These are phyloP conservation scores for Semotilus atromaculatus DNA, from an alignment of 2,797 vertebrate species.

Conservation along the genomic window DNA sequence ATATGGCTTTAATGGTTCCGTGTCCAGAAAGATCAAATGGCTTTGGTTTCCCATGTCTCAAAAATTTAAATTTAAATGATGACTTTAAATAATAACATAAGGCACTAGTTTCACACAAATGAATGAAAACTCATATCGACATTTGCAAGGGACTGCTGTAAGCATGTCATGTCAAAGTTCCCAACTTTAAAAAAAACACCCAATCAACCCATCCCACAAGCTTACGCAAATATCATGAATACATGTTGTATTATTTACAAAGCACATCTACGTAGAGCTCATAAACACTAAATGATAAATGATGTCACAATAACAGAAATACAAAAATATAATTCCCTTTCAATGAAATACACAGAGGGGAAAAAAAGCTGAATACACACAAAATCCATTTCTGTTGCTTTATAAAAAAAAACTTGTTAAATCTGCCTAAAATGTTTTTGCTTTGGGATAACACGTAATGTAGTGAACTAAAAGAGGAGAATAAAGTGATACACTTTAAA, in stretches of 20 bases:
- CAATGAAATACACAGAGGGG: neutral
- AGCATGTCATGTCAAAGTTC: neutral
- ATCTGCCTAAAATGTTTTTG: conserved; percentile 15
- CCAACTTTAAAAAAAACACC: conserved; percentile 10
- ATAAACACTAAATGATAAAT: neutral
- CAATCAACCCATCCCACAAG: neutral
- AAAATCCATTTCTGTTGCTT: neutral
- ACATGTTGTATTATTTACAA: conserved; percentile 28
- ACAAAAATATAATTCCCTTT: conserved; percentile 18
- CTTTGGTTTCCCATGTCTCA: conserved; percentile 64
- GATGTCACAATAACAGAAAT: conserved; percentile 8
- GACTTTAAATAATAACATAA: conserved; percentile 29
- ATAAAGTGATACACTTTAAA: conserved; percentile 33
- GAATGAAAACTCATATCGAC: neutral
- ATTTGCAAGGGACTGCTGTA: neutral
- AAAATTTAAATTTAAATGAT: neutral
- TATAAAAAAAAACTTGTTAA: neutral
- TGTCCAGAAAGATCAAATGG: conserved; percentile 38
- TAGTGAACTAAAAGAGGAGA: neutral
- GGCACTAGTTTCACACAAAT: conserved; percentile 52
- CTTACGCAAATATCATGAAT: conserved; percentile 18
- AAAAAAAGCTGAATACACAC: neutral
- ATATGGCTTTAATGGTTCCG: conserved; percentile 20
- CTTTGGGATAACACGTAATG: neutral
- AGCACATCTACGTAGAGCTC: neutral